Base-by-base conservation (phyloP, 2,113 vertebrate genomes). In the Nesoenas mayeri region DNA sequence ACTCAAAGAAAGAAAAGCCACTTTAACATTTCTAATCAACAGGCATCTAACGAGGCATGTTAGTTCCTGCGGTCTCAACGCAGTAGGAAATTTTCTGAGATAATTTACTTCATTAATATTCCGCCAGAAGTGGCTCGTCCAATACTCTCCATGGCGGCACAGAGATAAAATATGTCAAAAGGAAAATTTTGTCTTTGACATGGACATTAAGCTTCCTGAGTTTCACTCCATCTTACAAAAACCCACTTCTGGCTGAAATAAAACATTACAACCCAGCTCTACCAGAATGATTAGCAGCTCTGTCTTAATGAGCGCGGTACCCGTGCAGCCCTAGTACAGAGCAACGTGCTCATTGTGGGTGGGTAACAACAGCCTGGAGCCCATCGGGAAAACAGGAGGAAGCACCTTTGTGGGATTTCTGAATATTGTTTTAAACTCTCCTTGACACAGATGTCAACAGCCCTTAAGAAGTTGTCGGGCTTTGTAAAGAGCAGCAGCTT, bases 41-140 rank as follows among this genome's bases (percentile, higher is more conserved):
- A 91, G 96, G 96, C 97, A 94, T 90, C 97, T 98, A 97, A 98
- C 97, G 97, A 98, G 82, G 91, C 96, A 32, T 96, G 94, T 92
- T 96, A 95, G 92, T 80, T 97, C 96, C 97, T 95, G 94, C 21
- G 95, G 95, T 85, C 96, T 93, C 96, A 95, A 92, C 96, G 94
- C 96, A 96, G 97, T 78, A 79, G 96, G 96, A 95, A 95, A 95
- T 96, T 95, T 97, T 65, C 79, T 62, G 91, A 95, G 91, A 96
- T 97, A 96, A 97, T 98, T 97, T 97, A 66, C 69, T 96, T 97
- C 94, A 96, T 98, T 97, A 97, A 95, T 97, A 98, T 97, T 96
- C 97, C 97, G 54, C 89, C 75, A 67, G 85, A 93, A 92, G 84
- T 89, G 94, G 95, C 96, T 98, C 86, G 95, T 88, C 86, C 94